Evolutionary conservation across 2,888 invertebrate species (phyloP).

Genomic region (Conops quadrifasciatus): DNA sequence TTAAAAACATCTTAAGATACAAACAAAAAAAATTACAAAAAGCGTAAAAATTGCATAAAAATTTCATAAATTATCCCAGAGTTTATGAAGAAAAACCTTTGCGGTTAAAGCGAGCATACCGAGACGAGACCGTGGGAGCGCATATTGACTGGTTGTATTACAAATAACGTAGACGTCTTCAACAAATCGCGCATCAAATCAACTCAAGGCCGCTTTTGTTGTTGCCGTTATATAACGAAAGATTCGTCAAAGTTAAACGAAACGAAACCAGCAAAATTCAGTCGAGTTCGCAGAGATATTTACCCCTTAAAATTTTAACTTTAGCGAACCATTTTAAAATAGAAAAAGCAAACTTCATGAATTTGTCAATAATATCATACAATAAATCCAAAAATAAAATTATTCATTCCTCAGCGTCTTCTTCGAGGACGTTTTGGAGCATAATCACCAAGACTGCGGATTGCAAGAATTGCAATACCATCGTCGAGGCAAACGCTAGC

Average conservation of each 20-base stretch:
- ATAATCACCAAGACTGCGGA: slow-evolving; percentile 36
- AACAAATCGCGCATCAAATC: slow-evolving; percentile 17
- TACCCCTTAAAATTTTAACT: slow-evolving; percentile 27
- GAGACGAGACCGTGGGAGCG: background rate
- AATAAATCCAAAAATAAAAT: slow-evolving; percentile 56
- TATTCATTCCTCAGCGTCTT: slow-evolving; percentile 49
- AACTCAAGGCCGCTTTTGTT: slow-evolving; percentile 5
- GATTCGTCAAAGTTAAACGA: slow-evolving; percentile 4
- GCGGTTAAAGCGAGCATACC: background rate
- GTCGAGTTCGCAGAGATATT: slow-evolving; percentile 17
- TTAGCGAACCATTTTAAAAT: slow-evolving; percentile 26
- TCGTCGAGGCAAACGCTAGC: slow-evolving; percentile 22
- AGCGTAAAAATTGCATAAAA: slow-evolving; percentile 41
- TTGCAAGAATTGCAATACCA: slow-evolving; percentile 27
- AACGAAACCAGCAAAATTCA: slow-evolving; percentile 21
- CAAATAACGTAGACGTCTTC: slow-evolving; percentile 32
- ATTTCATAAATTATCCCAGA: slow-evolving; percentile 37
- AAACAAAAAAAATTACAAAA: slow-evolving; percentile 44
- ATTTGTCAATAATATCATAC: slow-evolving; percentile 55
- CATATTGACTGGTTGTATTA: background rate
- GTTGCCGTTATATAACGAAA: background rate
- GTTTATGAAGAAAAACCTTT: slow-evolving; percentile 8
- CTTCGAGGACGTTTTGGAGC: slow-evolving; percentile 47
- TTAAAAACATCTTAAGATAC: slow-evolving; percentile 46
- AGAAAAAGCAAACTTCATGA: slow-evolving; percentile 62